Base-by-base conservation (phyloP, 2,888 invertebrate genomes). In the Eulithis prunata region DNA sequence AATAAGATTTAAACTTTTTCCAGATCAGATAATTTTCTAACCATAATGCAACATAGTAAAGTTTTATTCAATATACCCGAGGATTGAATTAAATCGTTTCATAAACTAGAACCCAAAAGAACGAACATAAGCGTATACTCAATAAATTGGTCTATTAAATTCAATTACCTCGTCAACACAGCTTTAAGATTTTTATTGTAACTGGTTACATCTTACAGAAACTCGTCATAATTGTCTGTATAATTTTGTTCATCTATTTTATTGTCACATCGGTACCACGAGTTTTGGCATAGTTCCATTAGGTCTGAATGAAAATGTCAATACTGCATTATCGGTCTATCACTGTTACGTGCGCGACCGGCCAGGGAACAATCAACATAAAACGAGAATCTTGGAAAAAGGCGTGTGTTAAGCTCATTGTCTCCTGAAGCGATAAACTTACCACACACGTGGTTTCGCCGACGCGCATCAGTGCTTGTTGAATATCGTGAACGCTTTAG, bases 191-290 rank as follows among this genome's bases (percentile, higher is more conserved):
- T 28, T 71, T 72, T 69, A 75, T 78, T 66, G 68, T 71, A 73
- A 78, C 80, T 85, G 82, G 84, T 81, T 82, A 75, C 78, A 78
- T 85, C 81, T 84, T 71, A 85, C 75, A 73, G 72, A 77, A 73
- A 64, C 75, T 74, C 70, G 75, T 82, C 79, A 76, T 82, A 75
- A 85, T 87, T 85, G 86, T 83, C 82, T 77, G 81, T 85, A 85
- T 85, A 86, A 88, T 85, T 88, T 83, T 79, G 86, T 85, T 77
- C 80, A 80, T 77, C 84, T 83, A 85, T 87, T 87, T 87, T 84
- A 88, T 87, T 86, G 88, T 86, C 83, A 84, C 83, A 84, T 82
- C 82, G 79, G 85, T 83, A 84, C 78, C 32, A 70, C 77, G 78
- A 45, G 56, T 78, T 73, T 82, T 85, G 92, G 91, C 89, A 64